phyloP scores from a whole-genome alignment of 2,888 invertebrate genomes.

The Pomacea canaliculata region DNA sequence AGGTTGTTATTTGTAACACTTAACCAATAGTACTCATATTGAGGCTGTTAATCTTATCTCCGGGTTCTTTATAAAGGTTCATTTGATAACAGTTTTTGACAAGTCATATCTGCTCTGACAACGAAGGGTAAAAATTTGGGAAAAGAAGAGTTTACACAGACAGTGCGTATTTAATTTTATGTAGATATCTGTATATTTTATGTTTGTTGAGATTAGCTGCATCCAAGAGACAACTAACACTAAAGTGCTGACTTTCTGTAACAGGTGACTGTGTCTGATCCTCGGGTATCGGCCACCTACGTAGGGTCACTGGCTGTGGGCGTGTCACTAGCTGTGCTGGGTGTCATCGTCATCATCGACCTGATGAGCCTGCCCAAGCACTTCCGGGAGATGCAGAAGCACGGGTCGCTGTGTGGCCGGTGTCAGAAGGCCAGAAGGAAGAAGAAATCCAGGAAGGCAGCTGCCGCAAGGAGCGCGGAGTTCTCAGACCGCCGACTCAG shows the following conservation, averaged over 20 bases:
- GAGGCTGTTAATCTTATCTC: too few relatives aligned
- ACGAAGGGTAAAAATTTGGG: too few relatives aligned
- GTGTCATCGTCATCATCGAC: conserved; percentile 19
- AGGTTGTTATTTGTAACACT: too few relatives aligned
- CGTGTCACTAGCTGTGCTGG: conserved; percentile 1
- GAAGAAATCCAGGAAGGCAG: not conserved
- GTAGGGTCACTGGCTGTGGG: conserved; percentile 20
- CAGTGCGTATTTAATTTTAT: too few relatives aligned
- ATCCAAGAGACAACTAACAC: too few relatives aligned
- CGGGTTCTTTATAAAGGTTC: too few relatives aligned
- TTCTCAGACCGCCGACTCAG: not conserved
- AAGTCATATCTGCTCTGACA: too few relatives aligned
- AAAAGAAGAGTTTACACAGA: too few relatives aligned
- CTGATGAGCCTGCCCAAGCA: conserved; percentile 14
- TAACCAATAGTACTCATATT: too few relatives aligned
- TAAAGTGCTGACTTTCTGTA: not conserved
- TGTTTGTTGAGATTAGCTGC: too few relatives aligned
- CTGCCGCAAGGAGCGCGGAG: not conserved
- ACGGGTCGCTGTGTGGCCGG: conserved; percentile 1
- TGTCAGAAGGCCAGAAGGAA: not conserved
- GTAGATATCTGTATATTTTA: too few relatives aligned
- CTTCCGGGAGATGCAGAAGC: conserved; percentile 2
- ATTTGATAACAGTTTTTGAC: too few relatives aligned
- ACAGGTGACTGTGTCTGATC: conserved; percentile 17
- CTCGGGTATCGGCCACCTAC: conserved; percentile 12